phyloP scores from a whole-genome alignment of 2,888 invertebrate genomes.

The Dryobota labecula region DNA sequence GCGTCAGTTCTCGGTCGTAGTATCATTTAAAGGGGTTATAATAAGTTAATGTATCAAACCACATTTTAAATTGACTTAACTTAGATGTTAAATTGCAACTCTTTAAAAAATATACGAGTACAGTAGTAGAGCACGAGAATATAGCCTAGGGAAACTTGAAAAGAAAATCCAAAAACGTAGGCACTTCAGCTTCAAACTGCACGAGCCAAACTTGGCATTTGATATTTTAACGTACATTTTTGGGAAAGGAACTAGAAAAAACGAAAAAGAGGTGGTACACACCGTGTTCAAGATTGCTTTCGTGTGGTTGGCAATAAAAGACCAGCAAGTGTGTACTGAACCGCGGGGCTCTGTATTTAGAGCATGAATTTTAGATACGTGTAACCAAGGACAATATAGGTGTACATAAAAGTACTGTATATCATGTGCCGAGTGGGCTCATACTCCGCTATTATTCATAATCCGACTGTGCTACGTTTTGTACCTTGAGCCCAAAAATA shows the following conservation, averaged over 20 bases:
- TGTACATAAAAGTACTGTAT: constrained; percentile 68
- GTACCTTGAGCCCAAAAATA: constrained; percentile 56
- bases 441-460: constrained; percentile 66
- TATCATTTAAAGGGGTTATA: constrained; percentile 18
- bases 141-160: constrained; percentile 11
- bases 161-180: constrained; percentile 32
- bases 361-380: constrained; percentile 82
- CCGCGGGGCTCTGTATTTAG: constrained; percentile 77
- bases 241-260: constrained; percentile 27
- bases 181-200: constrained; percentile 22
- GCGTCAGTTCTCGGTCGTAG: constrained; percentile 9
- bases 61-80: constrained; percentile 15
- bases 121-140: constrained; percentile 17
- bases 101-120: background rate
- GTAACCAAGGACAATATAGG: constrained; percentile 75
- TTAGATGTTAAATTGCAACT: background rate
- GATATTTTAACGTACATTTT: constrained; percentile 44
- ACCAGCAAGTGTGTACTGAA: constrained; percentile 75
- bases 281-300: constrained; percentile 76
- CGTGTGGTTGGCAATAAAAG: constrained; percentile 82
- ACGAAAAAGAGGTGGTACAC: constrained; percentile 57
- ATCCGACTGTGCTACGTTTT: constrained; percentile 60
- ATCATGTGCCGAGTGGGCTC: constrained; percentile 67
- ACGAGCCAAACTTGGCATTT: constrained; percentile 23
- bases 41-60: background rate